A percentile compares a stretch with the other conserved stretches of the same genome.
These are phyloP conservation scores for Cydia splendana DNA, from an alignment of 1,140 invertebrate species.

Conservation along the genomic window DNA sequence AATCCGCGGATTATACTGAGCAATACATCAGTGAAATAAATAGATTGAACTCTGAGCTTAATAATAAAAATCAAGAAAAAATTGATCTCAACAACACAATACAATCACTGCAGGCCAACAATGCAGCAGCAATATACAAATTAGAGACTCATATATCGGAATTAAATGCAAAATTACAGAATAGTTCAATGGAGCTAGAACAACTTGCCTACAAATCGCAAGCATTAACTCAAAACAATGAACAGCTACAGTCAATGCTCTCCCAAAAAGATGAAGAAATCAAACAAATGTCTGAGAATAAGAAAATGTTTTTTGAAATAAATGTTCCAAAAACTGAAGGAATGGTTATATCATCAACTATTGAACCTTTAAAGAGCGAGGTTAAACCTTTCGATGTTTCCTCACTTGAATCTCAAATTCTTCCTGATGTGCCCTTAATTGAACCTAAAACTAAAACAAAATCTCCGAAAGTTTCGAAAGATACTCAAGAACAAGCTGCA, in stretches of 20 bases:
- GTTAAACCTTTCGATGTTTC: constrained; percentile 50
- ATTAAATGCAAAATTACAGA: constrained; percentile 47
- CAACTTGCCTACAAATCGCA: constrained; percentile 46
- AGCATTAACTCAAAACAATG: constrained; percentile 49
- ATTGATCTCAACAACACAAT: constrained; percentile 57
- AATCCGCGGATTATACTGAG: constrained; percentile 65
- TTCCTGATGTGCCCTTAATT: constrained; percentile 47
- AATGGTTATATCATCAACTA: constrained; percentile 72
- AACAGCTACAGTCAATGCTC: constrained; percentile 50
- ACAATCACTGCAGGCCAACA: constrained; percentile 50
- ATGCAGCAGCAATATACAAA: constrained; percentile 46
- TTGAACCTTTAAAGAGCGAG: constrained; percentile 61
- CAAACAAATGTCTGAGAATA: constrained; percentile 66
- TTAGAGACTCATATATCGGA: constrained; percentile 56
- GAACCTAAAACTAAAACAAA: constrained; percentile 37
- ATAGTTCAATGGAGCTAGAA: constrained; percentile 43
- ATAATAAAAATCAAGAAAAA: constrained; percentile 66
- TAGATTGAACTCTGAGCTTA: constrained; percentile 64
- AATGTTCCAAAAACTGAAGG: constrained; percentile 76
- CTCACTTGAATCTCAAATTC: constrained; percentile 65
- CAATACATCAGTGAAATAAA: constrained; percentile 74
- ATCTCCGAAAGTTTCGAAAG: constrained; percentile 49
- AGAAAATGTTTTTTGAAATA: constrained; percentile 72
- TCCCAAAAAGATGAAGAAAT: constrained; percentile 66
- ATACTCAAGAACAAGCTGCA: constrained; percentile 40